Base-by-base conservation (phyloP, 2,113 vertebrate species). In the Geococcyx californianus region DNA sequence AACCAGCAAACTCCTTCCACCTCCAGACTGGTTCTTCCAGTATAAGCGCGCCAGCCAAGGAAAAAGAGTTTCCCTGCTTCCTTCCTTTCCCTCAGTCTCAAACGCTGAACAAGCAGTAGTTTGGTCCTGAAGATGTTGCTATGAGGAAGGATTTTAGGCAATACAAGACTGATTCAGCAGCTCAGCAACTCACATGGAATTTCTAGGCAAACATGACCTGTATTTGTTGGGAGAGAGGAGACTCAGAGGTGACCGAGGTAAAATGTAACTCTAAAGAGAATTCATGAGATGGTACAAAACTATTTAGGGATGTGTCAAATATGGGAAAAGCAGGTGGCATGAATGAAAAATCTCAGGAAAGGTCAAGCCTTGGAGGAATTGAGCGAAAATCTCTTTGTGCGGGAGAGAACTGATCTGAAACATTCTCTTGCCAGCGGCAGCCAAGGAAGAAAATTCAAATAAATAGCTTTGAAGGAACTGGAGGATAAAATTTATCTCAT, bases 381-480 rank as follows among this genome's bases (percentile, higher is more conserved):
- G 29, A 75, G 58, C 0, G 0, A 97, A 72, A 85, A 73, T 81
- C 56, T 74, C 38, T 92, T 72, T 0, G 4, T 26, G 67, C n/a
- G 87, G 49, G 34, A 47, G 44, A 63, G 52, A 94, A 69, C 79
- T 38, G 86, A 73, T 68, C 24, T 69, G 62, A 92, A 89, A 63
- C 8, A 20, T 16, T 51, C 29, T 92, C 79, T 79, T 76, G 80
- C 44, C 68, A 74, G 79, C 52, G 60, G 84, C 83, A 93, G 33
- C 34, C 56, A 36, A 34, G 67, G 67, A 67, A 85, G 68, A 85
- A 88, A 94, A 83, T 51, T 44, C 38, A 76, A 84, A 60, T 64
- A 93, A 95, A 97, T 45, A 23, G 11, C 70, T 95, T 83, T 88
- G 85, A 89, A 92, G 44, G 51, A 92, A 73, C 16, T 54, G 31